Evolutionary conservation across 1,140 invertebrate genomes (phyloP).

Genomic region (Zelostemma sp.): DNA sequence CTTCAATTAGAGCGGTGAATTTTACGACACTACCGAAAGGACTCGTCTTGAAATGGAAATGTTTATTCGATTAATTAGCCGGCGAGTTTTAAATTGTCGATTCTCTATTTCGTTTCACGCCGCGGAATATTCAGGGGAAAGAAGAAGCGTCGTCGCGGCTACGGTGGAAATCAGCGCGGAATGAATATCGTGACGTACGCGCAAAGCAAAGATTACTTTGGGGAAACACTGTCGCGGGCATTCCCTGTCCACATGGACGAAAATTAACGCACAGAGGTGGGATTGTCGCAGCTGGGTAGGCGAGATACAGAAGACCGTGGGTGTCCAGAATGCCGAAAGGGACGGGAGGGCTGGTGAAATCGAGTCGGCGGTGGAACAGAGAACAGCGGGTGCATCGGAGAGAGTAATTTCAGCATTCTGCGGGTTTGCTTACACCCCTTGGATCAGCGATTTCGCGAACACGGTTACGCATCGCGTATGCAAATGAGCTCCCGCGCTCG

Average conservation of each 20-base stretch:
- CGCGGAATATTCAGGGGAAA: too few relatives aligned
- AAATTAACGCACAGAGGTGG: constrained; percentile 65
- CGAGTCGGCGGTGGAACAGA: constrained; percentile 54
- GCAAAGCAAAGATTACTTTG: constrained; percentile 46
- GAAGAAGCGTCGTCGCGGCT: too few relatives aligned
- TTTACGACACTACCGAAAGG: too few relatives aligned
- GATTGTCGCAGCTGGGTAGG: constrained; percentile 63
- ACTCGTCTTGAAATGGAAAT: neutral
- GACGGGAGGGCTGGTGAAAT: constrained; percentile 40
- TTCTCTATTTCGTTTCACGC: too few relatives aligned
- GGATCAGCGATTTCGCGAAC: constrained; percentile 60
- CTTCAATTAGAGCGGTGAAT: constrained; percentile 13
- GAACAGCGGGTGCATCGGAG: constrained; percentile 63
- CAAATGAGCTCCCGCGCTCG: constrained; percentile 39
- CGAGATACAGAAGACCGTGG: constrained; percentile 57
- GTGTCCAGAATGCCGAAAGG: constrained; percentile 47
- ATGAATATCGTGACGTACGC: constrained; percentile 16
- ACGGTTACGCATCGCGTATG: constrained; percentile 39
- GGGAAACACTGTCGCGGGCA: constrained; percentile 37
- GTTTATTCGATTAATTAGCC: neutral
- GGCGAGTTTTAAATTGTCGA: too few relatives aligned
- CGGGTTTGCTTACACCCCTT: constrained; percentile 66
- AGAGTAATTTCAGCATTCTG: constrained; percentile 67
- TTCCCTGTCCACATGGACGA: constrained; percentile 51
- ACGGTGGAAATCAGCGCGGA: constrained; percentile 10